These are phyloP conservation scores for Eutolmus rufibarbis DNA, from an alignment of 2,888 invertebrate species.

Conservation along the genomic window DNA sequence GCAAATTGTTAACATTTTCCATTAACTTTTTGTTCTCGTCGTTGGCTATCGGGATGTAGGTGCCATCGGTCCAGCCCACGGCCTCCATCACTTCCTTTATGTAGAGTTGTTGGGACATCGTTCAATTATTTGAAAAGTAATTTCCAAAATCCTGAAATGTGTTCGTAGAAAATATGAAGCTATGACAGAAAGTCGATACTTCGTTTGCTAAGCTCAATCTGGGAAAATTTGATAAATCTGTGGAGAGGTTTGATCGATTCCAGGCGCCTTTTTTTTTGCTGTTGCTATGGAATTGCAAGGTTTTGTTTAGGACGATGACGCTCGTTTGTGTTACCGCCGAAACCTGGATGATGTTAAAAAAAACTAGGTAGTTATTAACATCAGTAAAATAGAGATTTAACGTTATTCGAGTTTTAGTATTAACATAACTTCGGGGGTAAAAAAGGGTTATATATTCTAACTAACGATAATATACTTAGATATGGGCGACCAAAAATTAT, in stretches of 20 bases:
- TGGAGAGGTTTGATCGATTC: slow-evolving; percentile 4
- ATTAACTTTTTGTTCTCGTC: slow-evolving; percentile 68
- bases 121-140: not conserved
- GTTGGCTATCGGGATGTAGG: slow-evolving; percentile 81
- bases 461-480: no score
- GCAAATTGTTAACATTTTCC: slow-evolving; percentile 63
- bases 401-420: no score
- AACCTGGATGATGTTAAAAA: not conserved
- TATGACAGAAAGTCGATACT: not conserved
- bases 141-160: not conserved
- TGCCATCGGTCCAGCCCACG: slow-evolving; percentile 79
- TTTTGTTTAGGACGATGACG: not conserved
- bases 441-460: no score
- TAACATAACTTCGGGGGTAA: no score
- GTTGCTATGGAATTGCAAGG: not conserved
- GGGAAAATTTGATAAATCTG: not conserved
- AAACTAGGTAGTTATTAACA: no score
- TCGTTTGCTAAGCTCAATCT: not conserved
- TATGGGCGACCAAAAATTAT: no score
- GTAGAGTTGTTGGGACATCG: slow-evolving; percentile 46
- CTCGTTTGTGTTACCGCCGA: not conserved
- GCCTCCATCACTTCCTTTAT: slow-evolving; percentile 72
- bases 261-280: not conserved
- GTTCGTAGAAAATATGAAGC: not conserved
- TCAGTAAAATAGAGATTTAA: no score